Evolutionary conservation across 2,113 vertebrate species (phyloP).

Genomic region (Ia io): DNA sequence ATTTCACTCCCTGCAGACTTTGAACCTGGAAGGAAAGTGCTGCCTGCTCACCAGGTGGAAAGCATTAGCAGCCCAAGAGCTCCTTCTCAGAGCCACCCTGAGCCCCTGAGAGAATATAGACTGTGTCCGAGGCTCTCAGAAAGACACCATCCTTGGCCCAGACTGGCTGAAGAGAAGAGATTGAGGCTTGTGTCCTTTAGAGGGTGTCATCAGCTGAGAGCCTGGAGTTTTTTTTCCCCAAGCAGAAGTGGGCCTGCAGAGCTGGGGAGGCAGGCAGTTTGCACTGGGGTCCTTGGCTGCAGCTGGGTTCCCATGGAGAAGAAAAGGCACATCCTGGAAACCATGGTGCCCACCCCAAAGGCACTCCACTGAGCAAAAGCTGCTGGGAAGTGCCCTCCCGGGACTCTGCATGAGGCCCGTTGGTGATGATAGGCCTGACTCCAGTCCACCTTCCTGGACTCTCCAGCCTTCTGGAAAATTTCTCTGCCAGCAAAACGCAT

Average conservation of each 20-base stretch:
- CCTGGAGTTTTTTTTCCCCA: not conserved
- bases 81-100: not conserved
- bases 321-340: not conserved
- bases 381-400: not conserved
- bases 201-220: not conserved
- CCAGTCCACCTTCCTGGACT: not conserved
- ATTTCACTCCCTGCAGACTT: too few relatives aligned
- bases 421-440: not conserved
- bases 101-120: not conserved
- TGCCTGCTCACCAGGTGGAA: not conserved
- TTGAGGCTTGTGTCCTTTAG: not conserved
- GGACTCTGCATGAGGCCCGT: not conserved
- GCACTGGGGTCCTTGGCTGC: not conserved
- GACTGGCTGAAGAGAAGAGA: not conserved
- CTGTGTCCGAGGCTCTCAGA: not conserved
- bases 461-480: slow-evolving; percentile 43
- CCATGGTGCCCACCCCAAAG: not conserved
- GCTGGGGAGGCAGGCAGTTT: not conserved
- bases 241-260: not conserved
- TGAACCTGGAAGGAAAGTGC: not conserved
- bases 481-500: not conserved
- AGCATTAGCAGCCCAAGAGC: not conserved
- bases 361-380: not conserved
- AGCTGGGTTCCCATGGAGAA: not conserved
- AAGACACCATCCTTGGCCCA: not conserved